A percentile compares a stretch with the other conserved stretches of the same genome.
These are phyloP conservation scores for Riparia riparia DNA, from an alignment of 2,113 vertebrate genomes.

Conservation along the genomic window DNA sequence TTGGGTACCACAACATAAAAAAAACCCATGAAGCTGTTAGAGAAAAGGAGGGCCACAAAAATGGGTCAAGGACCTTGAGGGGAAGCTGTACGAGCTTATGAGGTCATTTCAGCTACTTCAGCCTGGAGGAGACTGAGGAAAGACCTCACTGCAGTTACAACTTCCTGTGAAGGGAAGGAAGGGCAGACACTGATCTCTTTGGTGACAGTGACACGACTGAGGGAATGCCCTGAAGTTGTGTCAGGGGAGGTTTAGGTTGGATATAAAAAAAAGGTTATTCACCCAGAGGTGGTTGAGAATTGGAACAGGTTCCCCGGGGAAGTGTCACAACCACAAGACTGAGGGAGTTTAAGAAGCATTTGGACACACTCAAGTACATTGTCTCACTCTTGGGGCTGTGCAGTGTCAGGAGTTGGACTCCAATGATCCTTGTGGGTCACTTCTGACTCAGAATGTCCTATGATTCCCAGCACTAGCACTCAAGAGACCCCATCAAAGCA, in stretches of 20 bases:
- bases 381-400: not conserved
- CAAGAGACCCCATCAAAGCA: not conserved
- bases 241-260: not conserved
- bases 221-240: not conserved
- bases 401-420: not conserved
- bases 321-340: not conserved
- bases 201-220: not conserved
- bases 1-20: not conserved
- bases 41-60: not conserved
- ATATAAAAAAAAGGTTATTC: not conserved
- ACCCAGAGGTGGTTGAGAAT: not conserved
- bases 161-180: not conserved
- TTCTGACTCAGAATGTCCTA: not conserved
- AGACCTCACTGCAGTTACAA: not conserved
- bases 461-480: not conserved
- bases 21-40: not conserved
- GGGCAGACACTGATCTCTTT: not conserved
- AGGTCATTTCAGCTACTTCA: not conserved
- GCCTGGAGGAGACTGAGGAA: not conserved
- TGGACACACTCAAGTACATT: not conserved
- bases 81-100: accelerated
- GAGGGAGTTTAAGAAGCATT: not conserved
- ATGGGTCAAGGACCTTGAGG: not conserved
- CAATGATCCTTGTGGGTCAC: not conserved
- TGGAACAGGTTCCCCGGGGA: not conserved